Base-by-base conservation (phyloP, 92 coral and sea anemone species). In the Muricea muricata region DNA sequence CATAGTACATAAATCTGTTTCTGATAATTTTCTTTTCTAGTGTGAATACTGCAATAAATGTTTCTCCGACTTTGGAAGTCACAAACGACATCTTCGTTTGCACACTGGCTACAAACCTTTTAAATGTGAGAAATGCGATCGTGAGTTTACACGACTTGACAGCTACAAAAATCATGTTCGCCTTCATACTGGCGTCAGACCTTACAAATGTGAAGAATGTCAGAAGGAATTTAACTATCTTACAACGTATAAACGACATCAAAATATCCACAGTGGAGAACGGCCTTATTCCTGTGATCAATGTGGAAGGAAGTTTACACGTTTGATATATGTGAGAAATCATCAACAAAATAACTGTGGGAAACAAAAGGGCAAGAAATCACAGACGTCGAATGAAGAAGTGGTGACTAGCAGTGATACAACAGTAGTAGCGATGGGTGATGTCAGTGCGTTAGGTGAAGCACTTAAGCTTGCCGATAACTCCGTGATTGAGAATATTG, bases 181-280 rank as follows among this genome's bases (percentile, higher is more conserved):
- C 15, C 79, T 95, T 3, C 98, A 95, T 34, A 95, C 98, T 78
- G 99, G 99, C 73, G 97, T 90, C 67, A 94, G 99, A 3, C 99
- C 99, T 6, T 96, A 96, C 81, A 96, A 96, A 77, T 96, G 99
- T 70, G 97, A 96, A 6, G 93, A 97, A 6, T 96, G 99, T 58
- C 89, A 79, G 39, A 96, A 96, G 39, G 97, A 96, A 84, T 96
- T 96, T 84, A 96, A 96, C 86, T 96, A 96, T 73, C 94, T 96
- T 46, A 96, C 99, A 9, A 96, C 99, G 4, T 96, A 96, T 92
- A 96, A 96, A 84, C 93, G 99, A 13, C 99, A 96, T 79, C 94
- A 93, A 65, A 96, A 96, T 87, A 96, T 96, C 34, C 99, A 96
- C 89, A 93, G 91, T 71, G 99, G 99, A 9, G 98, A 93, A 57